Percentiles rank a stretch among this genome's conserved stretches.
Evolutionary conservation across 2,797 vertebrate genomes (phyloP).

Genomic region (Dendrocincla fuliginosa): DNA sequence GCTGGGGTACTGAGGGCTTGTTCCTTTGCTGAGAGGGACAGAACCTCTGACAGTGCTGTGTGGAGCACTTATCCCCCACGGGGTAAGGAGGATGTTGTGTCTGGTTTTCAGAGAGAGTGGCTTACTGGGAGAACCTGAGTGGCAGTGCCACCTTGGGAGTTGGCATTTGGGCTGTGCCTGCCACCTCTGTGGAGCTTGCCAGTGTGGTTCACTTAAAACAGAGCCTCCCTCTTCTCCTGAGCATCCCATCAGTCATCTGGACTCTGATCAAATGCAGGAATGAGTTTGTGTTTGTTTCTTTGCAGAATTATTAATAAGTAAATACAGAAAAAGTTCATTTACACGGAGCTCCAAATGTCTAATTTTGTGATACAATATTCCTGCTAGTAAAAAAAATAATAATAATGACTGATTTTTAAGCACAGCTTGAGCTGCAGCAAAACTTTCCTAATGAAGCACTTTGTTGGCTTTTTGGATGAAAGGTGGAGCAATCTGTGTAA

Average conservation of each 20-base stretch:
- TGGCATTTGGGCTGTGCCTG: not conserved
- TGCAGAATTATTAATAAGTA: not conserved
- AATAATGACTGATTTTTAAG: not conserved
- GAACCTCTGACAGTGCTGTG: not conserved
- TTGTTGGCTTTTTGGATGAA: not conserved
- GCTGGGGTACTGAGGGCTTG: not conserved
- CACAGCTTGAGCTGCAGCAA: not conserved
- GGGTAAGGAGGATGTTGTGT: not conserved
- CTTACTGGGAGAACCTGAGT: not conserved
- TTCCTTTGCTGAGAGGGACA: not conserved
- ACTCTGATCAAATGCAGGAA: not conserved
- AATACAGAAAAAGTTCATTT: not conserved
- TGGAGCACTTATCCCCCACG: no score
- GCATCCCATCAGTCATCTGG: not conserved
- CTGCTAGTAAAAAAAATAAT: not conserved
- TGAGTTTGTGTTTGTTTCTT: not conserved
- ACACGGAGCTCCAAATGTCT: not conserved
- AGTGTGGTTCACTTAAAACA: not conserved
- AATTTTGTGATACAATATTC: not conserved
- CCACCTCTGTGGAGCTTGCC: not conserved
- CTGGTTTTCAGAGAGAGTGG: not conserved
- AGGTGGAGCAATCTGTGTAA: not conserved
- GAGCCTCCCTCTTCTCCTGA: accelerated
- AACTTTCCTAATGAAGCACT: not conserved
- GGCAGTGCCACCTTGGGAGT: not conserved